phyloP scores from a whole-genome alignment of 2,797 vertebrate genomes.

The Enteromius radiatus region DNA sequence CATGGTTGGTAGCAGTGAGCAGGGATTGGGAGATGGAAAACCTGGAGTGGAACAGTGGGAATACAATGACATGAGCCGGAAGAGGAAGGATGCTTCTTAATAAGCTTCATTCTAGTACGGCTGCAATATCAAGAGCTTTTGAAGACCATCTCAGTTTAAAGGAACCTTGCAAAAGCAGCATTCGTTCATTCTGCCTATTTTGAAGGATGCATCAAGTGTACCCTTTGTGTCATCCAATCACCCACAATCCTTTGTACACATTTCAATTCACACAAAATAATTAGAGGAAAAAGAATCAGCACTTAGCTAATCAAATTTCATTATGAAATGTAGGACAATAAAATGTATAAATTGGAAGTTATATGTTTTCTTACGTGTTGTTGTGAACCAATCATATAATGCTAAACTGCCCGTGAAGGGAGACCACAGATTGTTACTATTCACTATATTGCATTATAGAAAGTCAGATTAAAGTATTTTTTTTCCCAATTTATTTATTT shows the following conservation, averaged over 20 bases:
- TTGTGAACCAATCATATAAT: not conserved
- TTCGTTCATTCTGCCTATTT: not conserved
- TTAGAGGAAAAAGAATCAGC: not conserved
- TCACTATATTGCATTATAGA: not conserved
- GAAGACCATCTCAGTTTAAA: conserved; percentile 3
- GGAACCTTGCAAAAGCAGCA: not conserved
- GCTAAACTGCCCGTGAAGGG: not conserved
- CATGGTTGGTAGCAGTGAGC: not conserved
- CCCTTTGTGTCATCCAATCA: not conserved
- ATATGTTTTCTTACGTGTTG: not conserved
- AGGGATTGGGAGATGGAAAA: not conserved
- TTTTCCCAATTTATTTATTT: not conserved
- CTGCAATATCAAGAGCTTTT: not conserved
- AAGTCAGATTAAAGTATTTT: not conserved
- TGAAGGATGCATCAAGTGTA: not conserved
- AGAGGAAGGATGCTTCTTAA: not conserved
- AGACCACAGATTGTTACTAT: not conserved
- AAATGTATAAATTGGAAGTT: not conserved
- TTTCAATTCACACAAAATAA: not conserved
- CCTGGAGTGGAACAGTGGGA: not conserved
- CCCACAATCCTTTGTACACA: not conserved
- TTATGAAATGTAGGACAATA: not conserved
- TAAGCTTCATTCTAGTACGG: not conserved
- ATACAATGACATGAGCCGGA: not conserved
- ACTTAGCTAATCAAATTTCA: not conserved